Base-by-base conservation (phyloP, 1,140 invertebrate species). In the Eriocheir sinensis region DNA sequence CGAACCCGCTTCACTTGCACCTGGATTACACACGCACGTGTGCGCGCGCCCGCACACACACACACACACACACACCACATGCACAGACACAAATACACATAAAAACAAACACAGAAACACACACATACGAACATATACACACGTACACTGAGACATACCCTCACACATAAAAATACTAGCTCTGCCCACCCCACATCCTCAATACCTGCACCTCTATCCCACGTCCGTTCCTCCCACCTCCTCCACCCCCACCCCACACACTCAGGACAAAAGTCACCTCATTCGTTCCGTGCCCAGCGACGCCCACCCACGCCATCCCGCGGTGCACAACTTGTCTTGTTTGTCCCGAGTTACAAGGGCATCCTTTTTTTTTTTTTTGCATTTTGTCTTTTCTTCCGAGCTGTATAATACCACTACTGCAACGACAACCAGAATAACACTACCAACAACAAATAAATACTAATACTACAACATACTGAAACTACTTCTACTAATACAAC, bases 281-380 rank as follows among this genome's bases (percentile, higher is more conserved):
- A 72, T 72, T 72, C 60, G 60, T 72, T 72, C 60, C 60, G 27
- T n/a, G 60, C 21, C 60, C 60, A 72, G 60, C 60, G 60, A 72
- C 60, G 60, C 60, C 60, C 44, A 4, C 60, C 60, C 60, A 72
- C 21, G 21, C 27, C n/a, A n/a, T n/a, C n/a, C 60, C 6, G 60
- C 60, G 6, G 2, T 72, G 60, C 60, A 72, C 60, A 8, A 21
- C 60, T 72, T n/a, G 21, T 72, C 27, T 2, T 72, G n/a, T 72
- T 72, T 72, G 60, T 72, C 60, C 60, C n/a, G 2, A 21, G 9
- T 72, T 72, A n/a, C 60, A 72, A n/a, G 60, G 60, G 6, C 60
- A 72, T 21, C 27, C n/a, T 4, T 48, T 48, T 15, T 48, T 48
- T 4, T 72, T 72, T 72, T n/a, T 12, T n/a, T 72, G 60, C 60